Base-by-base conservation (phyloP, 2,888 invertebrate genomes). In the Sylvicola cinctus region DNA sequence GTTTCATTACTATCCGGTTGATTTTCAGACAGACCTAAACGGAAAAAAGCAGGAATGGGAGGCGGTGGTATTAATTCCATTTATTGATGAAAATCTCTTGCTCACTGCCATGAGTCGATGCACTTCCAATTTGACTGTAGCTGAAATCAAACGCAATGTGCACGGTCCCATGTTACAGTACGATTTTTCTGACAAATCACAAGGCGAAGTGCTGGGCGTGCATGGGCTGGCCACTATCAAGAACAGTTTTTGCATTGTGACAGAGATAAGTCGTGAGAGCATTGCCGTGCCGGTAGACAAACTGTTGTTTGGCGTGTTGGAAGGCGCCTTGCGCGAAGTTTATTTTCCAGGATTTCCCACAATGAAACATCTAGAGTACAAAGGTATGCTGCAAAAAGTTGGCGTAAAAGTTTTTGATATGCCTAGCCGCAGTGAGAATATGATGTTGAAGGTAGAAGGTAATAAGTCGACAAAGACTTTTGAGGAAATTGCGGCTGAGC, bases 41-140 rank as follows among this genome's bases (percentile, higher is more conserved):
- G 95, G 95, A 5, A 96, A 96, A 55, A 70, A 70, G 45, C 83
- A 90, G 48, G 91, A 91, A 42, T 96, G 96, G 95, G 95, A 93
- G 53, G 90, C 90, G 0, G 79, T 93, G 0, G 85, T 90, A 2
- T 63, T 91, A 2, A 83, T 93, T 49, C 91, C 91, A 1, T 90
- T 93, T 46, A 90, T 93, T 45, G 76, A 90, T 44, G 87, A 90
- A 61, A 20, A 33, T 12, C 2, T 14, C 12, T 14, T 35, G 6
- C 16, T 31, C 10, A 23, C 23, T 11, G 35, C 35, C 16, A 85
- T 90, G 80, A 58, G 62, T 35, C 63, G 69, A 0, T 73, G 72
- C 46, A 72, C 76, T 38, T 49, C 60, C 11, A 50, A 66, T 35
- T 58, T 93, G 17, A 73, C 72, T 0, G 51, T 56, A 2, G 77